Conservation (phyloP, 2,888 invertebrate species). For the Frankliniella fusca region DNA sequence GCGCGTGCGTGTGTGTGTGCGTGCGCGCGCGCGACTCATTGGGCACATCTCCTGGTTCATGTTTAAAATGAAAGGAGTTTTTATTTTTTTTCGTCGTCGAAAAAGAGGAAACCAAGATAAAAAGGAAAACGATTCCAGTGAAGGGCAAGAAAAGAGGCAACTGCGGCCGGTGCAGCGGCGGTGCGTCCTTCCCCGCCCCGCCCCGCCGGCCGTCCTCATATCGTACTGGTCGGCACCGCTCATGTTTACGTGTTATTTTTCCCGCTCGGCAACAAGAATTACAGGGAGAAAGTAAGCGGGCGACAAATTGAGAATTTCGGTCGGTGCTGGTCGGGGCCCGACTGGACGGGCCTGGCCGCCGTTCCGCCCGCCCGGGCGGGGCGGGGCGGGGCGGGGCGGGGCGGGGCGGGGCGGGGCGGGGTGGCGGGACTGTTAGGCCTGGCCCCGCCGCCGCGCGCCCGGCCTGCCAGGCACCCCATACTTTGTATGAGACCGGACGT, state of each 20-base stretch:
- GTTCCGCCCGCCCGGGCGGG: not conserved
- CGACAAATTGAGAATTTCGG: conserved; percentile 23
- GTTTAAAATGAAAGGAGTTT: too few relatives aligned
- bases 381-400: not conserved
- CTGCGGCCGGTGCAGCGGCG: too few relatives aligned
- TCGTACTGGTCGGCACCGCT: not conserved
- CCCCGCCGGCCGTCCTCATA: not conserved
- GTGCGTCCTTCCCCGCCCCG: not conserved
- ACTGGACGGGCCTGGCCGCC: not conserved
- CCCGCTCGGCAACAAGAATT: not conserved
- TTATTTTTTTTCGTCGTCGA: too few relatives aligned
- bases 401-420: not conserved
- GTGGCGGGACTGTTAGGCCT: not conserved
- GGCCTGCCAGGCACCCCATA: not conserved
- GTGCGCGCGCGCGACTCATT: too few relatives aligned
- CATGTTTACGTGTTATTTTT: not conserved
- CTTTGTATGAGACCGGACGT: not conserved
- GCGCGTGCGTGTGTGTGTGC: too few relatives aligned
- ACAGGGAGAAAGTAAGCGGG: conserved; percentile 21
- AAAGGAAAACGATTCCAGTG: too few relatives aligned
- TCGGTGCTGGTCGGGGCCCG: not conserved
- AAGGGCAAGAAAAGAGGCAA: too few relatives aligned
- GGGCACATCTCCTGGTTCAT: too few relatives aligned
- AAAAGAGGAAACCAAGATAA: too few relatives aligned
- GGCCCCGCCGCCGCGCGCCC: too few relatives aligned